A percentile compares a stretch with the other conserved stretches of the same genome.
phyloP scores from a whole-genome alignment of 2,888 invertebrate species.

The Sturmia bella region DNA sequence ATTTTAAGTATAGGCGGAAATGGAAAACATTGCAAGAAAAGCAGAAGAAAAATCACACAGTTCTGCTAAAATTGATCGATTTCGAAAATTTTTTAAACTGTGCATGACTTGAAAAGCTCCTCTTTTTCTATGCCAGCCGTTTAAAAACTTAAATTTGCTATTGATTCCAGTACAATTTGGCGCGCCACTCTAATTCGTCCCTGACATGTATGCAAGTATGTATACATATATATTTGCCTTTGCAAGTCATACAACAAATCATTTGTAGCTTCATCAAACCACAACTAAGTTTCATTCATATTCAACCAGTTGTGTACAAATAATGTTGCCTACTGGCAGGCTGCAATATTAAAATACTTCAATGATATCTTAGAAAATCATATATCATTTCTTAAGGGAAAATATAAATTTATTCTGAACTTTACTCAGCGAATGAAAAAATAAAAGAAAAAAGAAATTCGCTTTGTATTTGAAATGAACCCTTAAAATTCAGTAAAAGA shows the following conservation, averaged over 20 bases:
- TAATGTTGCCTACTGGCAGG: conserved; percentile 49
- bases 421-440: conserved; percentile 8
- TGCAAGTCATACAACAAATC: background rate
- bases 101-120: no score
- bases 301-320: conserved; percentile 18
- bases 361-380: conserved; percentile 50
- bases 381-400: conserved; percentile 52
- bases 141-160: no score
- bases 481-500: conserved; percentile 12
- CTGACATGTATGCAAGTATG: no score
- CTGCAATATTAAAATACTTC: conserved; percentile 4
- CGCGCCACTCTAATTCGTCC: no score
- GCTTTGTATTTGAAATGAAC: conserved; percentile 12
- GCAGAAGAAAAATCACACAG: no score
- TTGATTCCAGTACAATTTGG: no score
- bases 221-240: no score
- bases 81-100: no score
- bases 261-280: background rate
- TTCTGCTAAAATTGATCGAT: no score
- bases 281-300: background rate
- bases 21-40: no score
- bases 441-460: background rate
- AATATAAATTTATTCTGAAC: conserved; percentile 45
- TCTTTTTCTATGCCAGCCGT: no score
- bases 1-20: no score